Evolutionary conservation across 2,888 invertebrate species (phyloP), one percentile per base, ranked within the genome.

Genomic region (Listrodromus nycthemerus): DNA sequence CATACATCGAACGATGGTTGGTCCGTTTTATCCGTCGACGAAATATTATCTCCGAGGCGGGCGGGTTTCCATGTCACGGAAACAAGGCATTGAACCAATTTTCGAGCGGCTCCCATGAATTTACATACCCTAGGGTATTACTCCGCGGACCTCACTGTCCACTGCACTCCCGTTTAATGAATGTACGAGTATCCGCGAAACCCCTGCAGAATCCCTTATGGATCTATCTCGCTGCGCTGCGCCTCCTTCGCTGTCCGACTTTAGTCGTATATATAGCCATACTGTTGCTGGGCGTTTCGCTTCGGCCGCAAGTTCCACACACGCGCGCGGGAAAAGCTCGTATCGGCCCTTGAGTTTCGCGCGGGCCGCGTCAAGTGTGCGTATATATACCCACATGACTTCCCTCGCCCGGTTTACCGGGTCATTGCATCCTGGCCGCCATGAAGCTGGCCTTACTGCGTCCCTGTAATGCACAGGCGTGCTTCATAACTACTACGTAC

Each of bases 31-130:
- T 2, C 8, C 21, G 19, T 1, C 7, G 4, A 55, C 55, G 1
- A 4, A 55, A 13, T 55, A n/a, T 55, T 61, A n/a, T 16, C 16
- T 6, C 13, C 30, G 27, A 71, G 71, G 33, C 27, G 41, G 76
- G 61, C 58, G 52, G 73, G 78, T 78, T 70, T 81, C 84, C 80
- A 78, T 78, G 74, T 78, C 80, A 81, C 70, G 80, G 75, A 82
- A 76, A 77, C 78, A 78, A 78, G 83, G 86, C 82, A 84, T 84
- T 86, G 83, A 84, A 84, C 84, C 86, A 86, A 86, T 86, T 86
- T 86, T 75, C 80, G 79, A 84, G 81, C 84, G 80, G 76, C 80
- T 82, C 81, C 41, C 80, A 79, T 86, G 83, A 86, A 86, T 86
- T 83, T 86, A 79, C 85, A 86, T 86, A 73, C 84, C 75, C 86